phyloP scores from a whole-genome alignment of 2,113 vertebrate species.

The Cynocephalus volans region DNA sequence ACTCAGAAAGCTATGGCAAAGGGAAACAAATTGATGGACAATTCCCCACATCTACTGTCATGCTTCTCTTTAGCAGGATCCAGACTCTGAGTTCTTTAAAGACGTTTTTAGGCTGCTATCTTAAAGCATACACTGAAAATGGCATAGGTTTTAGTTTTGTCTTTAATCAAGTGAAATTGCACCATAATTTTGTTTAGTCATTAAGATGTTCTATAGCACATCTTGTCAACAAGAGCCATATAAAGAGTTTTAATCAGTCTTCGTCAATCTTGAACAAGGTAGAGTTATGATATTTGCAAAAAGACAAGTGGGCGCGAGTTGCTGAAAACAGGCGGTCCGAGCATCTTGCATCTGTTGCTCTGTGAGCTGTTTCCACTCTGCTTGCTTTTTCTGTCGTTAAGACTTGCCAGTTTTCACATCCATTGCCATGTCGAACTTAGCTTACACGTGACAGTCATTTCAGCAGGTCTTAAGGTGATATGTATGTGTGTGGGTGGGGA shows the following conservation, averaged over 20 bases:
- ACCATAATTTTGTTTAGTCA: conserved; percentile 84
- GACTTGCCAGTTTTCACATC: neutral
- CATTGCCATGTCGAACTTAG: neutral
- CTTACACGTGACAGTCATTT: neutral
- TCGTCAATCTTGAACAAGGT: conserved; percentile 80
- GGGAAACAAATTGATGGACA: neutral
- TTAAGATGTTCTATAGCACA: conserved; percentile 83
- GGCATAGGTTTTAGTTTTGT: conserved; percentile 80
- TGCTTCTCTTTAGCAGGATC: conserved; percentile 74
- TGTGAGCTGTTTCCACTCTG: conserved; percentile 21
- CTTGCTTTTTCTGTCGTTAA: neutral
- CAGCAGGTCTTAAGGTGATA: neutral
- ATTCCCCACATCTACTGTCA: conserved; percentile 25
- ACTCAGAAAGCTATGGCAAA: neutral
- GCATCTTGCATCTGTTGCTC: neutral
- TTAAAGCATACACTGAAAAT: conserved; percentile 80
- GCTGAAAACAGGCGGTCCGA: conserved; percentile 44
- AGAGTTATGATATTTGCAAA: conserved; percentile 63
- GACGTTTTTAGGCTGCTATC: conserved; percentile 59
- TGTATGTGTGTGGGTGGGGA: neutral
- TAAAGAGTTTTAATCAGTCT: conserved; percentile 71
- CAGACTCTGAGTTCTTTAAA: neutral
- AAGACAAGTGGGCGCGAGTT: conserved; percentile 41
- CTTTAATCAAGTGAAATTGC: conserved; percentile 86
- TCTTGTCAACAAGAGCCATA: conserved; percentile 85